Base-by-base conservation (phyloP, 2,797 vertebrate genomes). In the Pelobates cultripes region DNA sequence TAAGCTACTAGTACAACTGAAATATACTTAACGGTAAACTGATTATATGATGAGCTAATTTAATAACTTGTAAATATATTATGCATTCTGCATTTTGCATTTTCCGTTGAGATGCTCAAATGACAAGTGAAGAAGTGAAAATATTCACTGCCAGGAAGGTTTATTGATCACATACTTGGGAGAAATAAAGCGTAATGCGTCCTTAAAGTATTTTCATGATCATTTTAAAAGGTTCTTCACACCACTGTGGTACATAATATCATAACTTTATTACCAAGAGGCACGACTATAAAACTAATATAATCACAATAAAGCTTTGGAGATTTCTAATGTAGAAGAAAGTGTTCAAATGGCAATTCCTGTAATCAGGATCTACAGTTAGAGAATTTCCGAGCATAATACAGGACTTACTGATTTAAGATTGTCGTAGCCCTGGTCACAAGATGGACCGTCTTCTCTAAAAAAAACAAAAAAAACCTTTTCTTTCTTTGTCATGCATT, bases 1-100 rank as follows among this genome's bases (percentile, higher is more conserved):
- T 15, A 47, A 71, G 2, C n/a, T 14, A 17, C 28, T 15, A 75
- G 63, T 57, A 28, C 28, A 28, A 28, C 28, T 28, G 28, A 79
- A 79, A 55, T 77, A 75, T 57, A 73, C 57, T 66, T 76, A 63
- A 17, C 73, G 53, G 70, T 78, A 43, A 63, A 53, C 47, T 41
- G 17, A 70, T 71, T 69, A 60, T 70, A n/a, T 67, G 71, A 79
- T 47, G 72, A 57, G 43, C 43, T 5, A 71, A 74, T 74, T 78
- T 83, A 68, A 14, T 57, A 69, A 82, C 55, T 53, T 64, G n/a
- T 75, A 70, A 75, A 74, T 66, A 55, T 70, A 75, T 75, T 79
- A 78, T 74, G 53, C 14, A 83, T 79, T 55, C 63, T 73, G 77
- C 71, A 40, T 83, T 69, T 17, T 73, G 77, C 71, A 40, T 83